Conservation (phyloP, 1,140 invertebrate species). For the Brachionus plicatilis region DNA sequence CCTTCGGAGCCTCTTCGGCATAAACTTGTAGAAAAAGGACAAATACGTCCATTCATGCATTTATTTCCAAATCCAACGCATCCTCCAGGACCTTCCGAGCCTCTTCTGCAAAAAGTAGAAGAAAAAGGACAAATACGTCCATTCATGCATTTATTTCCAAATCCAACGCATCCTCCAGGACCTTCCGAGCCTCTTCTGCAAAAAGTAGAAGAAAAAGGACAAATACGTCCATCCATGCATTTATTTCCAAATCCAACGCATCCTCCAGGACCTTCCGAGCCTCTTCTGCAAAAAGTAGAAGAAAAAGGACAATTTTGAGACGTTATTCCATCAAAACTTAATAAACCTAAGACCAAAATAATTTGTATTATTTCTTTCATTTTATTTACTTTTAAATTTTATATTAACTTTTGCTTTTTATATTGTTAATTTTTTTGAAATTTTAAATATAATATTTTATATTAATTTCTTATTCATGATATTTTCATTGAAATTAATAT, state of each 20-base stretch:
- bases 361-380: neutral
- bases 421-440: neutral
- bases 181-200: too few relatives aligned
- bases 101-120: too few relatives aligned
- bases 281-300: neutral
- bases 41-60: too few relatives aligned
- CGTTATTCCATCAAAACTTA: neutral
- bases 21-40: too few relatives aligned
- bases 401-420: neutral
- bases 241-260: neutral
- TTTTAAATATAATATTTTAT: neutral
- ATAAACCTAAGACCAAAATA: neutral
- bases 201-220: too few relatives aligned
- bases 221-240: neutral
- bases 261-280: neutral
- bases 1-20: too few relatives aligned
- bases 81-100: too few relatives aligned
- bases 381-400: neutral
- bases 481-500: neutral
- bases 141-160: too few relatives aligned
- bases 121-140: too few relatives aligned
- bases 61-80: too few relatives aligned
- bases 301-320: neutral
- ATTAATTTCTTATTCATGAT: neutral
- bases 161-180: too few relatives aligned